Conservation (phyloP, 2,113 vertebrate genomes). For the Microtus richardsoni region DNA sequence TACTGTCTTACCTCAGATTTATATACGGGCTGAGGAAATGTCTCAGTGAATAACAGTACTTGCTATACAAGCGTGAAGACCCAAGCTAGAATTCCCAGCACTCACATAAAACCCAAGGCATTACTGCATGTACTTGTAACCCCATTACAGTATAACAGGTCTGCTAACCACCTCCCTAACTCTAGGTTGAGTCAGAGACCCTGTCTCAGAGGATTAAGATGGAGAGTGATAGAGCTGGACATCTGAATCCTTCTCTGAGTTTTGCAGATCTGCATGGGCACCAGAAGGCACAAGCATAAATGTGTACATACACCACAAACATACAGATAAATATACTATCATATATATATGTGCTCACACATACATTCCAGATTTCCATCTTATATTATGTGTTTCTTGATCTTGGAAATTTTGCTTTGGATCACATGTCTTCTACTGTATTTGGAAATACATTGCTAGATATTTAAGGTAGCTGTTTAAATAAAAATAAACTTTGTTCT, state of each 20-base stretch:
- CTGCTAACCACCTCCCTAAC: not conserved
- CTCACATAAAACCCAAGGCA: not conserved
- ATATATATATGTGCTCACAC: not conserved
- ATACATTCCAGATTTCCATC: not conserved
- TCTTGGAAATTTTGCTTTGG: constrained; percentile 51
- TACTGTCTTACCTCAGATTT: not conserved
- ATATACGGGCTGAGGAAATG: not conserved
- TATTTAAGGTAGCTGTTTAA: constrained; percentile 54
- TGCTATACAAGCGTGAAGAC: not conserved
- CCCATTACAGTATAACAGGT: not conserved
- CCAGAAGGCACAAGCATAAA: too few relatives aligned
- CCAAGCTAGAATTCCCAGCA: not conserved
- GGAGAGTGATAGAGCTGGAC: not conserved
- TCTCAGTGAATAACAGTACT: not conserved
- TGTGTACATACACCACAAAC: not conserved
- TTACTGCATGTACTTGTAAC: not conserved
- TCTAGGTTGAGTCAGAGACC: not conserved
- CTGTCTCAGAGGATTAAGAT: not conserved
- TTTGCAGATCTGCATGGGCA: not conserved
- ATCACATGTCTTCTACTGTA: constrained; percentile 39
- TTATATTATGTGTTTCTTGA: constrained; percentile 2
- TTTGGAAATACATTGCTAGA: constrained; percentile 51
- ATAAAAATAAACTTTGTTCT: constrained; percentile 50
- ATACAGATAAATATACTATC: not conserved
- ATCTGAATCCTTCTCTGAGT: not conserved